Percentiles rank a stretch among this genome's conserved stretches.
Evolutionary conservation across 2,888 invertebrate genomes (phyloP).

Genomic region (Cotesia congregata): DNA sequence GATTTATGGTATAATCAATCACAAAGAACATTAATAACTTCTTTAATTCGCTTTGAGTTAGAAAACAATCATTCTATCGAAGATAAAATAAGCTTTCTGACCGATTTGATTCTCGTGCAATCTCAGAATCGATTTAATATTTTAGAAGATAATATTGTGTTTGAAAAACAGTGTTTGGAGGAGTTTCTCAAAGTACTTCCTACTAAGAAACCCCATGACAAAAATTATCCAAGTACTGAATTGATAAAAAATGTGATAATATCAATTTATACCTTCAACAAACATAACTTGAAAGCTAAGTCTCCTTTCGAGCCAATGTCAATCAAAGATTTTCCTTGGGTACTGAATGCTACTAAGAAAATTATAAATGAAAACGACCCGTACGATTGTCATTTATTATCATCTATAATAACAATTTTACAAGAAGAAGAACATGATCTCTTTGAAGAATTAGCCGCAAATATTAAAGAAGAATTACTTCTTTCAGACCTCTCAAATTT

Average conservation of each 20-base stretch:
- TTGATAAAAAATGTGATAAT: not conserved
- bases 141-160: conserved; percentile 40
- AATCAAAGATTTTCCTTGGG: not conserved
- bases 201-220: conserved; percentile 13
- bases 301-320: not conserved
- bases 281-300: not conserved
- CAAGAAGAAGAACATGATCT: not conserved
- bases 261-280: not conserved
- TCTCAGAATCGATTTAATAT: conserved; percentile 44
- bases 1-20: no score
- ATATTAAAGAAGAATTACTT: not conserved
- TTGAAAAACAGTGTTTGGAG: conserved; percentile 54
- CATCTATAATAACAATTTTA: not conserved
- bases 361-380: not conserved
- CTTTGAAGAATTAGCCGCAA: not conserved
- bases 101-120: no score
- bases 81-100: not conserved
- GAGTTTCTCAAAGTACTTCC: conserved; percentile 44
- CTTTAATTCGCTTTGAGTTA: conserved; percentile 46
- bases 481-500: not conserved
- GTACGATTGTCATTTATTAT: not conserved
- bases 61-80: not conserved
- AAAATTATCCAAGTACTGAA: not conserved
- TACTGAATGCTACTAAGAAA: not conserved
- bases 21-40: conserved; percentile 41